Percentiles rank a stretch among this genome's conserved stretches.
Evolutionary conservation across 2,113 vertebrate species (phyloP).

Genomic region (Oryzias woworae): DNA sequence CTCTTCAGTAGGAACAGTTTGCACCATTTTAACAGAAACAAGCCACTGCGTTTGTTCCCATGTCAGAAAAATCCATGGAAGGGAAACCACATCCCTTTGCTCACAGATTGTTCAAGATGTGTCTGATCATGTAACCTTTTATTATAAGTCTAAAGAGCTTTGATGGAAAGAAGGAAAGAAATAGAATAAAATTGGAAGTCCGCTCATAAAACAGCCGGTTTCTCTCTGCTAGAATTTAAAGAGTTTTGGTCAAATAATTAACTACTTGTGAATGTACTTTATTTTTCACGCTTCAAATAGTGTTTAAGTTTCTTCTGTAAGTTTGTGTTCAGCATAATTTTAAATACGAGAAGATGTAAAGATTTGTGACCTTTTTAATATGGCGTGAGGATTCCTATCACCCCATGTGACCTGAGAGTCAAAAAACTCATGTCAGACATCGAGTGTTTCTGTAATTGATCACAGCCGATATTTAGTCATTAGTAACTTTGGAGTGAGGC

Average conservation of each 20-base stretch:
- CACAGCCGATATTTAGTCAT: slow-evolving; percentile 8
- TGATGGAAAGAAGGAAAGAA: background rate
- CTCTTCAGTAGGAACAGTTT: background rate
- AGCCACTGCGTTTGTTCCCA: background rate
- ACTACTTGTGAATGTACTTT: too few relatives aligned
- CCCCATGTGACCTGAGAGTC: slow-evolving; percentile 1
- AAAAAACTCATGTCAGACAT: slow-evolving; percentile 13
- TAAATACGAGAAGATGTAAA: background rate
- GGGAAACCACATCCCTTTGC: background rate
- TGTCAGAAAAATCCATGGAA: background rate
- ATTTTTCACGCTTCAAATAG: background rate
- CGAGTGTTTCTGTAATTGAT: slow-evolving; percentile 8
- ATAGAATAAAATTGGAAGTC: too few relatives aligned
- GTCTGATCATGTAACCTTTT: background rate
- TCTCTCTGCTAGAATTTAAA: too few relatives aligned
- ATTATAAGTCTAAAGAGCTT: background rate
- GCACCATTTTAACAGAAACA: background rate
- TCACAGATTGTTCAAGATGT: background rate
- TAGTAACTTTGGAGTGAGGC: slow-evolving; percentile 2
- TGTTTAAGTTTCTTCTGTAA: background rate
- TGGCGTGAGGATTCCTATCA: background rate
- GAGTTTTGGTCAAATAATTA: too few relatives aligned
- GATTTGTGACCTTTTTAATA: background rate
- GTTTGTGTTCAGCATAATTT: background rate
- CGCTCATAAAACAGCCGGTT: too few relatives aligned